Conservation (phyloP, 2,888 invertebrate genomes). For the Coecobrya sp. region DNA sequence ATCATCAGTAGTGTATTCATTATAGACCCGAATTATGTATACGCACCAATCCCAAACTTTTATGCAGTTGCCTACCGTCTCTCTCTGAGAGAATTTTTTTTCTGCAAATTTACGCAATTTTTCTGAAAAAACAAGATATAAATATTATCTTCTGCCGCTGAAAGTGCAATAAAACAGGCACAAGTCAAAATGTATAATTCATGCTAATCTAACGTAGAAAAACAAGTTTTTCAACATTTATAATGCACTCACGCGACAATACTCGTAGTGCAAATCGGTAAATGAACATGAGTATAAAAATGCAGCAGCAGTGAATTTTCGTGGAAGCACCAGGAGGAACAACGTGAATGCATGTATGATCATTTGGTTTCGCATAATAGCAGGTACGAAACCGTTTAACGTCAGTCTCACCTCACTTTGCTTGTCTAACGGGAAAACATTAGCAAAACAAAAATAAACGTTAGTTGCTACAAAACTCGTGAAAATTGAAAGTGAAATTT, state of each 20-base stretch:
- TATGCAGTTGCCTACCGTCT: neutral
- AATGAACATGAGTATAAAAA: neutral
- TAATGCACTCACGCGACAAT: constrained; percentile 39
- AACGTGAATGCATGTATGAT: constrained; percentile 1
- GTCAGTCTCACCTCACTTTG: constrained; percentile 30
- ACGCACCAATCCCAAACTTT: neutral
- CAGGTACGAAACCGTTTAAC: constrained; percentile 9
- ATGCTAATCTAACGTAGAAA: constrained; percentile 36
- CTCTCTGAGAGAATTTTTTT: neutral
- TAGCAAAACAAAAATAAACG: constrained; percentile 34
- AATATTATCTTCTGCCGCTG: neutral
- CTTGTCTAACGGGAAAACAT: constrained; percentile 31
- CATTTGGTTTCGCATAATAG: neutral
- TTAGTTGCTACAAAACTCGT: constrained; percentile 35
- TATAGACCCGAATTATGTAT: neutral
- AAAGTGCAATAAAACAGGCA: constrained; percentile 37
- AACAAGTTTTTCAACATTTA: constrained; percentile 64
- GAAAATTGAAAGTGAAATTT: constrained; percentile 66
- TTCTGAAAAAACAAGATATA: constrained; percentile 5
- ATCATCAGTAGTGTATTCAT: neutral
- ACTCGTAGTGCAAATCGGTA: constrained; percentile 4
- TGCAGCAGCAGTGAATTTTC: constrained; percentile 15
- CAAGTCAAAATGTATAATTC: neutral
- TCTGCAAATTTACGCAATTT: constrained; percentile 2
- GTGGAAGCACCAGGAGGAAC: constrained; percentile 9